Percentiles rank a stretch among this genome's conserved stretches.
These are phyloP conservation scores for Danio albolineatus DNA, from an alignment of 2,797 vertebrate species.

Conservation along the genomic window DNA sequence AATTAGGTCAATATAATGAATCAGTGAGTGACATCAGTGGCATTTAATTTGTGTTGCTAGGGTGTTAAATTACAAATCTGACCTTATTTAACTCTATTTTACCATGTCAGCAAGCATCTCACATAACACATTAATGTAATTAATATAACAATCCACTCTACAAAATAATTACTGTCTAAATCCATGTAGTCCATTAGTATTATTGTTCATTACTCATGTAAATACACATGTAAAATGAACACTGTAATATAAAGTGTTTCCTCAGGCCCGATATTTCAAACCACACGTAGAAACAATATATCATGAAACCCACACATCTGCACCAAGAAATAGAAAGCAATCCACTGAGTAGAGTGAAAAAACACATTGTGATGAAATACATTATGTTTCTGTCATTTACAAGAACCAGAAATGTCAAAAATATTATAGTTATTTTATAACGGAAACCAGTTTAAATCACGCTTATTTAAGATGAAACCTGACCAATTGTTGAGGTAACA, in stretches of 20 bases:
- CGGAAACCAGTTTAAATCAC: neutral
- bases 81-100: neutral
- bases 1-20: too few relatives aligned
- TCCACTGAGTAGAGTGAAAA: neutral
- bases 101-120: neutral
- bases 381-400: neutral
- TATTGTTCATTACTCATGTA: constrained; percentile 13
- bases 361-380: neutral
- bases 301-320: neutral
- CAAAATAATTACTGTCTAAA: constrained; percentile 7
- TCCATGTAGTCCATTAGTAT: constrained; percentile 13
- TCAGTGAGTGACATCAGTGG: too few relatives aligned
- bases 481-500: neutral
- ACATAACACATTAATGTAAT: neutral
- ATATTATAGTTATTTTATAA: neutral
- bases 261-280: constrained; percentile 14
- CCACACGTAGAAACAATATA: constrained; percentile 12
- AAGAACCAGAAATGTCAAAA: neutral
- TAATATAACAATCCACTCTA: neutral
- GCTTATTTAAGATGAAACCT: neutral
- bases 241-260: neutral
- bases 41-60: neutral
- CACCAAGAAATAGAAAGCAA: neutral
- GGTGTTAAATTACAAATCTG: neutral
- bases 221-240: constrained; percentile 4